Evolutionary conservation across 2,797 vertebrate genomes (phyloP).

Genomic region (Euphonia xanthogaster): DNA sequence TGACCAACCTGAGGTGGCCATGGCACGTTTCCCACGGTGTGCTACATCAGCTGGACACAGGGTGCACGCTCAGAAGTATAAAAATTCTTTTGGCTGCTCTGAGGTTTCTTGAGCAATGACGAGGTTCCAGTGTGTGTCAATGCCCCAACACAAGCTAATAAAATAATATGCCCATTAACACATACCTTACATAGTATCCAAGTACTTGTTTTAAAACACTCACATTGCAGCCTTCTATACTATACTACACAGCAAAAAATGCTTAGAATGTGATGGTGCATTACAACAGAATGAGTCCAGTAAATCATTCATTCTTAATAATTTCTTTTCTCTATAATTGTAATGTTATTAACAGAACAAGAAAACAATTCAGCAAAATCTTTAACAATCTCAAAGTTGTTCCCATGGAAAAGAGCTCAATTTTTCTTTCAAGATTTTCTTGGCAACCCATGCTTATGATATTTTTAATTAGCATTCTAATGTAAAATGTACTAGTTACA

Average conservation of each 20-base stretch:
- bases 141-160: neutral
- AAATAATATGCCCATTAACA: neutral
- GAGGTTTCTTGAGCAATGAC: neutral
- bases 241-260: neutral
- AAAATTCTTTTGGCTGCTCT: neutral
- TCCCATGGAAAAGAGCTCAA: neutral
- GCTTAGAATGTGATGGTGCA: slow-evolving; percentile 14
- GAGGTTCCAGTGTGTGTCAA: neutral
- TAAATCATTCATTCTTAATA: neutral
- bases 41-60: neutral
- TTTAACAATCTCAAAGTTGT: neutral
- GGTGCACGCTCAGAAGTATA: neutral
- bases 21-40: neutral
- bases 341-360: neutral
- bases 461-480: slow-evolving; percentile 11
- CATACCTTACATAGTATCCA: neutral
- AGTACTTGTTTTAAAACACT: neutral
- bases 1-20: neutral
- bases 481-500: neutral
- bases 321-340: neutral
- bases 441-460: neutral
- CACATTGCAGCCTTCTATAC: neutral
- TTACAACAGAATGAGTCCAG: neutral
- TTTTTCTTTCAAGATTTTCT: slow-evolving; percentile 6
- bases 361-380: neutral